Base-by-base conservation (phyloP, 2,797 vertebrate genomes). In the Spinibarbus caldwelli region DNA sequence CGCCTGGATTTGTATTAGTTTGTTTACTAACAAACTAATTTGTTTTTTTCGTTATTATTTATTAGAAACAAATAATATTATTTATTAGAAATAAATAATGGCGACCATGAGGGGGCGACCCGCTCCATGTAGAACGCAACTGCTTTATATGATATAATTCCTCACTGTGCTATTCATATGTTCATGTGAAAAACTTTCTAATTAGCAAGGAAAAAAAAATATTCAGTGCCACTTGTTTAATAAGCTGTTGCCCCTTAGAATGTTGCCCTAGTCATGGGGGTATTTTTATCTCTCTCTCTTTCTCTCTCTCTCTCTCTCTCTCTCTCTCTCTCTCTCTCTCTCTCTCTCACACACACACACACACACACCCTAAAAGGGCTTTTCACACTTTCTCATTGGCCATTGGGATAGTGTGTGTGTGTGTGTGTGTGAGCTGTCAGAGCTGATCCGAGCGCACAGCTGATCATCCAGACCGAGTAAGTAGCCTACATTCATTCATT, bases 391-490 rank as follows among this genome's bases (percentile, higher is more conserved):
- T 88, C 86, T 71, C 86, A 59, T 54, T 71, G 81, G 70, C 52
- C 84, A 43, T 29, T 57, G 62, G 68, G 11, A 45, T 66, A 6
- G 34, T 52, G 34, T 80, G 62, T 70, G 45, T 43, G 83, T 78
- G 41, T 76, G 83, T 67, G 71, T 86, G 79, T 75, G 83, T 81
- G 43, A 67, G 7, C 82, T 43, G 52, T 11, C 45, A 82, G 38
- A 36, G 68, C 52, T 83, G 71, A 83, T 78, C 81, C 70, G 26
- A 68, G 62, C 52, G 79, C 82, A 83, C 83, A 80, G 87, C 87
- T 88, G 87, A 87, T 84, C 85, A 67, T 57, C 45, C 72, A 34
- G 72, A 81, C 71, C 87, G 54, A 80, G 94, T 94, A 89, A 95
- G 95, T 94, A 38, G 36, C 6, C 36, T 38, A 1, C 43, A n/a